A percentile compares a stretch with the other conserved stretches of the same genome.
Evolutionary conservation across 2,797 vertebrate genomes (phyloP).

Genomic region (Poeciliopsis infans): DNA sequence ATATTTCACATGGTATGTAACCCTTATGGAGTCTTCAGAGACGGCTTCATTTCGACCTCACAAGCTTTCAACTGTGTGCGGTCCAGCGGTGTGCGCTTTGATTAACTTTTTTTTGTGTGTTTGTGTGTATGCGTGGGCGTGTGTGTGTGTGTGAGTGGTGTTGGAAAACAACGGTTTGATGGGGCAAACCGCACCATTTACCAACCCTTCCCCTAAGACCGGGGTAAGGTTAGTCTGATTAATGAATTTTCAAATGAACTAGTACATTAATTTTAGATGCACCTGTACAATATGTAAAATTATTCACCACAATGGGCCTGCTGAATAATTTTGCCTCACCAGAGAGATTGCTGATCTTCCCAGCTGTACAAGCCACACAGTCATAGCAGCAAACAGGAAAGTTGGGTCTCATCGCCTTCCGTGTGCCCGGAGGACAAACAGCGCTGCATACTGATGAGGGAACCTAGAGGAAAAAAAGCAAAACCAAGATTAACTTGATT

Average conservation of each 20-base stretch:
- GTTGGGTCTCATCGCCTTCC: slow-evolving; percentile 81
- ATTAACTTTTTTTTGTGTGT: too few relatives aligned
- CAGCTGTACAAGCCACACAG: slow-evolving; percentile 84
- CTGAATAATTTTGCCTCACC: slow-evolving; percentile 64
- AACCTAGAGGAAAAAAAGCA: slow-evolving; percentile 65
- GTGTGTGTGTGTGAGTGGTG: too few relatives aligned
- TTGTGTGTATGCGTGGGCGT: too few relatives aligned
- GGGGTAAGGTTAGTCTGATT: neutral
- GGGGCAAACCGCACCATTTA: too few relatives aligned
- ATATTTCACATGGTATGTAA: neutral
- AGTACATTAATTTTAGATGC: neutral
- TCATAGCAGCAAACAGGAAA: slow-evolving; percentile 86
- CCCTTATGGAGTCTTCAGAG: too few relatives aligned
- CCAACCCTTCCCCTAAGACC: too few relatives aligned
- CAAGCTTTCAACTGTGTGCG: too few relatives aligned
- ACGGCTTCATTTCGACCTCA: too few relatives aligned
- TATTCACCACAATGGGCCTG: slow-evolving; percentile 10
- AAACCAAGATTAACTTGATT: slow-evolving; percentile 39
- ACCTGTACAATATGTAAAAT: neutral
- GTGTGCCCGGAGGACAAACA: slow-evolving; percentile 80
- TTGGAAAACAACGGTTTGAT: too few relatives aligned
- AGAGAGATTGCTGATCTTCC: slow-evolving; percentile 85
- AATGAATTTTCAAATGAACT: neutral
- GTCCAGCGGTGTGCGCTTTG: too few relatives aligned
- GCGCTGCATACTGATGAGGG: slow-evolving; percentile 83